These are phyloP conservation scores for Oryzias celebensis DNA, from an alignment of 2,113 vertebrate genomes.

Conservation along the genomic window DNA sequence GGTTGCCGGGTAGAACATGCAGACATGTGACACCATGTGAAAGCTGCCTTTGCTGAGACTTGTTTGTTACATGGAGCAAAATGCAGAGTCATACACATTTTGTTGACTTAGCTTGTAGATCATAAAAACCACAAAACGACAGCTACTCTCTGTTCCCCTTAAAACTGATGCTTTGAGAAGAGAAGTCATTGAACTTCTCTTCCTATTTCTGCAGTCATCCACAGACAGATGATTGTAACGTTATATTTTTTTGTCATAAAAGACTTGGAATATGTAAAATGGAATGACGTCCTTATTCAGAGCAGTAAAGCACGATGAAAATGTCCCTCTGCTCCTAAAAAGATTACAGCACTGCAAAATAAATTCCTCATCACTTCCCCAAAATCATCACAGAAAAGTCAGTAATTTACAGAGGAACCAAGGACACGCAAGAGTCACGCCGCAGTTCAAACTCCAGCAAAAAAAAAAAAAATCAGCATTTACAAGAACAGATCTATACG, in stretches of 20 bases:
- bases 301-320: constrained; percentile 10
- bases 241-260: not conserved
- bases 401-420: constrained; percentile 1
- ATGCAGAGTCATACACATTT: constrained; percentile 1
- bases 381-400: constrained; percentile 13
- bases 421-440: not conserved
- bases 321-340: constrained; percentile 35
- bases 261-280: constrained; percentile 13
- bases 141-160: not conserved
- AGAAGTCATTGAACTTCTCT: not conserved
- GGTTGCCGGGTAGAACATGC: not conserved
- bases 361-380: constrained; percentile 2
- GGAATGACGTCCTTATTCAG: constrained; percentile 17
- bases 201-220: not conserved
- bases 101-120: not conserved
- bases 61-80: not conserved
- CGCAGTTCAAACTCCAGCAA: no score
- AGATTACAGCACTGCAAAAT: constrained; percentile 20
- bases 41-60: constrained; percentile 7
- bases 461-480: no score
- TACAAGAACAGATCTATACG: no score
- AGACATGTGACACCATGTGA: constrained; percentile 35
- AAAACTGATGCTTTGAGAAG: not conserved
- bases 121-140: constrained; percentile 3
- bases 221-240: constrained; percentile 4